A percentile compares a stretch with the other conserved stretches of the same genome.
Conservation (phyloP, 2,888 invertebrate species). For the Drosophila algonquin region DNA sequence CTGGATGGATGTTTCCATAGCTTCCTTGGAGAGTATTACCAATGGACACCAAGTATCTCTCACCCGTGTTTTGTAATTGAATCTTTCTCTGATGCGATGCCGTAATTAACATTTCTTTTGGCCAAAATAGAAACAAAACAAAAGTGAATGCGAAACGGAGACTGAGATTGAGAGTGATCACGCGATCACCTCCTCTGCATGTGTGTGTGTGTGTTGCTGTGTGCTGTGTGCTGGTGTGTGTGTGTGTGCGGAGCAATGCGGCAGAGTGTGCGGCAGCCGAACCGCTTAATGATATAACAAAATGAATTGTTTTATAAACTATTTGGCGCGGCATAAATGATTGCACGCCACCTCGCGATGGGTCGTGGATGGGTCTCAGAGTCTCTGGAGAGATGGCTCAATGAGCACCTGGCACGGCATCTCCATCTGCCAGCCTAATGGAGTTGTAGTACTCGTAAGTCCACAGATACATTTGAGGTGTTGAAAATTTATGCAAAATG, state of each 20-base stretch:
- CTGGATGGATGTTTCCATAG: background rate
- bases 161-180: slow-evolving; percentile 41
- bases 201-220: no score
- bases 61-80: slow-evolving; percentile 70
- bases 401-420: slow-evolving; percentile 29
- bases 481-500: slow-evolving; percentile 40
- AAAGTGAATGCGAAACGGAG: slow-evolving; percentile 29
- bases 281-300: slow-evolving; percentile 70
- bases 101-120: slow-evolving; percentile 54
- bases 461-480: slow-evolving; percentile 32
- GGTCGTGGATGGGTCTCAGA: background rate
- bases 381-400: slow-evolving; percentile 1
- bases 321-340: slow-evolving; percentile 69
- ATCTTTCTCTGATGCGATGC: slow-evolving; percentile 49
- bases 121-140: background rate
- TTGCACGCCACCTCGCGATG: slow-evolving; percentile 48
- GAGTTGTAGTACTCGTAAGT: slow-evolving; percentile 33
- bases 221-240: background rate
- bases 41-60: slow-evolving; percentile 16
- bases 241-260: slow-evolving; percentile 36
- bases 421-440: slow-evolving; percentile 13
- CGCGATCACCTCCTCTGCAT: slow-evolving; percentile 50
- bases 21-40: background rate
- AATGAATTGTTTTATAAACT: slow-evolving; percentile 67
- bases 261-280: slow-evolving; percentile 5